phyloP scores from a whole-genome alignment of 2,888 invertebrate species.

The Scaptomyza tumidula region DNA sequence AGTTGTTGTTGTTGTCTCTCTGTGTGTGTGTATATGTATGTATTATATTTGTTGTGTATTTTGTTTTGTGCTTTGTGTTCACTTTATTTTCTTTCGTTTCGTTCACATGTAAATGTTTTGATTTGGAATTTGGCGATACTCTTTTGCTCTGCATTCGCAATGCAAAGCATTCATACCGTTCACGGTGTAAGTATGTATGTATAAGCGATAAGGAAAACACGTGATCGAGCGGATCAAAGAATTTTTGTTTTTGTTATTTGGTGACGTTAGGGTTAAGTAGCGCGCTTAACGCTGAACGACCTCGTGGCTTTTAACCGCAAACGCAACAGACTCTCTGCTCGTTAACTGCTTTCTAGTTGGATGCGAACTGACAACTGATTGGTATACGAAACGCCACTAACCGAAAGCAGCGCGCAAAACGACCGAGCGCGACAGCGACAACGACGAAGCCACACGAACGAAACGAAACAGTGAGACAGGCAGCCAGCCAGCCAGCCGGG shows the following conservation, averaged over 20 bases:
- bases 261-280: conserved; percentile 63
- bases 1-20: conserved; percentile 7
- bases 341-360: conserved; percentile 84
- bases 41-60: conserved; percentile 18
- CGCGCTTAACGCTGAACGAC: conserved; percentile 79
- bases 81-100: conserved; percentile 21
- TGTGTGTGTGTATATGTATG: conserved; percentile 6
- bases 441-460: conserved; percentile 52
- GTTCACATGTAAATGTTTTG: conserved; percentile 50
- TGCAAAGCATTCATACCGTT: conserved; percentile 29
- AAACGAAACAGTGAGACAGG: conserved; percentile 6
- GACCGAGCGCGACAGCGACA: conserved; percentile 32
- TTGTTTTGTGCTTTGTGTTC: conserved; percentile 37
- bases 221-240: conserved; percentile 47
- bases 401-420: conserved; percentile 52
- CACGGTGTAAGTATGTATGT: neutral
- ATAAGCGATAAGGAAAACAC: conserved; percentile 27
- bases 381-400: conserved; percentile 58
- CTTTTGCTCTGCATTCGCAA: conserved; percentile 23
- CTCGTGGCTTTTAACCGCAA: conserved; percentile 84
- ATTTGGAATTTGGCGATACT: conserved; percentile 33
- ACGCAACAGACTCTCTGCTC: conserved; percentile 81
- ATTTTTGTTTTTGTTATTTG: conserved; percentile 18
- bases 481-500: conserved; percentile 24
- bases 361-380: conserved; percentile 85